These are phyloP conservation scores for Galeopterus variegatus DNA, from an alignment of 2,113 vertebrate species.

Conservation along the genomic window DNA sequence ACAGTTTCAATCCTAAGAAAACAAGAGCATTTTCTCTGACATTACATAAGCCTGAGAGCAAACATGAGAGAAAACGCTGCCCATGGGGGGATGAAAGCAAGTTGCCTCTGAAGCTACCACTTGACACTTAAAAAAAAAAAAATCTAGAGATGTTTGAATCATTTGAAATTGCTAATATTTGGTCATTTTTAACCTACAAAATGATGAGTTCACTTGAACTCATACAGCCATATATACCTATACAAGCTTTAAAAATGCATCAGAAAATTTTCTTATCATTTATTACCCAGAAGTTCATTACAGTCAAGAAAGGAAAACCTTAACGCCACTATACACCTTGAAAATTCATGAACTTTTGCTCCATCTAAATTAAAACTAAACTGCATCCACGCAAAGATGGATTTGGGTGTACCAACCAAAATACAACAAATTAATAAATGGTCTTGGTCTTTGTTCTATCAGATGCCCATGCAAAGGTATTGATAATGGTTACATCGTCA, in stretches of 20 bases:
- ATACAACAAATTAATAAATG: constrained; percentile 72
- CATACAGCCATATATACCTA: background rate
- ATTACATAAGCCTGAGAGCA: constrained; percentile 78
- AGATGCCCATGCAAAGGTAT: constrained; percentile 79
- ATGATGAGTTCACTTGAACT: background rate
- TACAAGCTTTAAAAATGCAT: background rate
- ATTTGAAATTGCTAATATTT: constrained; percentile 27
- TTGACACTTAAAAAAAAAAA: constrained; percentile 44
- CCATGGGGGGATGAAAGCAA: background rate
- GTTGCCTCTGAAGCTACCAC: constrained; percentile 42
- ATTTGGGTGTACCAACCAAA: constrained; percentile 7
- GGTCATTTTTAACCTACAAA: background rate
- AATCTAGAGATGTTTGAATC: constrained; percentile 50
- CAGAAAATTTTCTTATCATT: background rate
- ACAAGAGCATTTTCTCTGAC: constrained; percentile 11
- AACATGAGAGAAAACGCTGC: background rate
- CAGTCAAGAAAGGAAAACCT: constrained; percentile 60
- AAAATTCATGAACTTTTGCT: constrained; percentile 51
- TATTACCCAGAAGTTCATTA: constrained; percentile 50
- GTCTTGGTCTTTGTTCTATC: constrained; percentile 86
- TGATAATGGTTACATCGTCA: constrained; percentile 85
- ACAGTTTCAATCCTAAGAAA: constrained; percentile 9
- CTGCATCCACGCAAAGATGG: background rate
- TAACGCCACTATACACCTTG: background rate
- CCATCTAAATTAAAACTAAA: constrained; percentile 2